Base-by-base conservation (phyloP, 2,797 vertebrate genomes). In the Tauraco hartlaubi region DNA sequence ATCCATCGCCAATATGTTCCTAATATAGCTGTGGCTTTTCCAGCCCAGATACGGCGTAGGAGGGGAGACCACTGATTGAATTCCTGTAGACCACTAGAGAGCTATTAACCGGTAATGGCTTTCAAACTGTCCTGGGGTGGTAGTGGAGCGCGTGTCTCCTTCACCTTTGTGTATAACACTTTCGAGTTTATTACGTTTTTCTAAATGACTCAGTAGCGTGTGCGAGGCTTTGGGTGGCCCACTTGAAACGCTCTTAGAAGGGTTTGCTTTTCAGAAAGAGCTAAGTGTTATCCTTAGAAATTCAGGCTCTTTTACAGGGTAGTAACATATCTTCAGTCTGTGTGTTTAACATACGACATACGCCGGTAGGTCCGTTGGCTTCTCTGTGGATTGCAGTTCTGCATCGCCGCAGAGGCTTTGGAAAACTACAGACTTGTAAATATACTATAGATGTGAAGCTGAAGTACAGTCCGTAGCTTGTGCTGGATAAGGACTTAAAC, bases 251-350 rank as follows among this genome's bases (percentile, higher is more conserved):
- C 87, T 95, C 83, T 74, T 88, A 84, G 93, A 90, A 94, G 80
- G 77, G 88, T 82, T 96, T 95, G 74, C 93, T 95, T 93, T 96
- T 94, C 92, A 96, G 93, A 95, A 92, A 95, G 79, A 93, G 85
- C 71, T 9, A 66, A 94, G 80, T 88, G 81, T 80, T 90, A 82
- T 51, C 88, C 88, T 95, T 92, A 92, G 95, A 93, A 90, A 94
- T 88, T 56, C 77, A 46, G 86, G 48, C 93, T 87, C 41, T 83
- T 82, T 94, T 85, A 54, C 88, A 41, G 61, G 37, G 71, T 21
- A 26, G 71, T 79, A 82, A 79, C 0, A 0, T 67, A 13, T 76
- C 90, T 78, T 67, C 33, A 10, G 56, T 15, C 71, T 33, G 49
- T 48, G 12, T 14, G 2, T 52, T 90, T 71, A 71, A 78, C 15